Evolutionary conservation across 1,140 invertebrate genomes (phyloP).

Genomic region (Papilio xuthus): DNA sequence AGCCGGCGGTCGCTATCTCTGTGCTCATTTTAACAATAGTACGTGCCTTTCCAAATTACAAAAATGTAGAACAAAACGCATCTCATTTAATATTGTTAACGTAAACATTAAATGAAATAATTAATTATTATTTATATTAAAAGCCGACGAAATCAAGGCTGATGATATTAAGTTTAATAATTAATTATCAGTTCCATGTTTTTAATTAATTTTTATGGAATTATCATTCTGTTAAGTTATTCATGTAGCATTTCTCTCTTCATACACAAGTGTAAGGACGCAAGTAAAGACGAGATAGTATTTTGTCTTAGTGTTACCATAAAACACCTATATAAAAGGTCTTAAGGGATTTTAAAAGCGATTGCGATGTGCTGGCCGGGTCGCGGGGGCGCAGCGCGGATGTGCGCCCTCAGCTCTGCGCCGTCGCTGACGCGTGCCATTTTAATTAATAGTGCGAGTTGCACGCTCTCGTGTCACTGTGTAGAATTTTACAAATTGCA

Average conservation of each 20-base stretch:
- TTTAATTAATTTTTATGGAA: too few species aligned
- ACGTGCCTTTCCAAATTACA: not conserved
- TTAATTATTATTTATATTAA: not conserved
- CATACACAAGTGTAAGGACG: not conserved
- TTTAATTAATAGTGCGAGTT: not conserved
- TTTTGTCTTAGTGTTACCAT: not conserved
- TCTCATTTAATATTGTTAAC: not conserved
- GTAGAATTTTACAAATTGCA: not conserved
- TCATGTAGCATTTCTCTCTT: too few species aligned
- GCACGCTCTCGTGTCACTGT: not conserved
- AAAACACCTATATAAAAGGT: not conserved
- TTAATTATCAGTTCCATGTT: too few species aligned
- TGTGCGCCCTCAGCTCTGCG: not conserved
- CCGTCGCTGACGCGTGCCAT: constrained; percentile 2
- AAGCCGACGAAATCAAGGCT: not conserved
- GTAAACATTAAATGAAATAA: not conserved
- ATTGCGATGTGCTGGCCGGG: not conserved
- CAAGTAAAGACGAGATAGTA: not conserved
- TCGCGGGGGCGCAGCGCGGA: not conserved
- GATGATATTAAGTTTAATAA: too few species aligned
- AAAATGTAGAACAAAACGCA: not conserved
- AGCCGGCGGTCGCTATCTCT: not conserved
- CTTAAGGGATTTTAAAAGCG: not conserved
- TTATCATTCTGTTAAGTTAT: too few species aligned
- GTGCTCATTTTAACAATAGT: not conserved